Base-by-base conservation (phyloP, 2,113 vertebrate species). In the Panurus biarmicus region DNA sequence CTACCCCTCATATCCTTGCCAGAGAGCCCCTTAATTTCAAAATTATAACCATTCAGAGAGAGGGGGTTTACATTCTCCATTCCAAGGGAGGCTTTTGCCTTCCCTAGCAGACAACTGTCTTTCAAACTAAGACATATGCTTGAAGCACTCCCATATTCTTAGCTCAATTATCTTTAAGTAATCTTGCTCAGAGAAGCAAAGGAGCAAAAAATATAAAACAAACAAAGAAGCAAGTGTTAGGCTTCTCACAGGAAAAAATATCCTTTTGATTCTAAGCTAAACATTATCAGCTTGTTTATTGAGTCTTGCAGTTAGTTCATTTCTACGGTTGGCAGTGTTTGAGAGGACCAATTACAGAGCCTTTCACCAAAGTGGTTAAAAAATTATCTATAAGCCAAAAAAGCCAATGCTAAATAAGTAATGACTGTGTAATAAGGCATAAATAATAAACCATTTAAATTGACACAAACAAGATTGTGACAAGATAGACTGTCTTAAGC, bases 391-490 rank as follows among this genome's bases (percentile, higher is more conserved):
- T n/a, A 80, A 78, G 50, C 33, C 33, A 84, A 87, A 93, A 94
- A 91, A 79, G 14, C 21, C 67, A 86, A 81, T 36, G 35, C 8
- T 84, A 85, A 89, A 57, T 58, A 72, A 56, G 42, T 69, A 61
- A 74, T 42, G 4, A 57, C 17, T 33, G 8, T 42, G 72, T 56
- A 89, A 78, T 31, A 83, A 92, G 48, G 18, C 29, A 77, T 67
- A 90, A 80, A 81, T 72, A 95, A 91, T 38, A 80, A 84, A 36
- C 22, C 22, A 38, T 76, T 89, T 89, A 89, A 93, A 96, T 29
- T 17, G 69, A 51, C 35, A 44, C 6, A 44, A 76, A 89, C 65
- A 72, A 93, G 90, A 81, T 29, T 8, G n/a, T 90, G 76, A 60
- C 75, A 81, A 91, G 48, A 89, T 7, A 45, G 33, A 75, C 21